phyloP scores from a whole-genome alignment of 2,113 vertebrate genomes.

The Murina feae region DNA sequence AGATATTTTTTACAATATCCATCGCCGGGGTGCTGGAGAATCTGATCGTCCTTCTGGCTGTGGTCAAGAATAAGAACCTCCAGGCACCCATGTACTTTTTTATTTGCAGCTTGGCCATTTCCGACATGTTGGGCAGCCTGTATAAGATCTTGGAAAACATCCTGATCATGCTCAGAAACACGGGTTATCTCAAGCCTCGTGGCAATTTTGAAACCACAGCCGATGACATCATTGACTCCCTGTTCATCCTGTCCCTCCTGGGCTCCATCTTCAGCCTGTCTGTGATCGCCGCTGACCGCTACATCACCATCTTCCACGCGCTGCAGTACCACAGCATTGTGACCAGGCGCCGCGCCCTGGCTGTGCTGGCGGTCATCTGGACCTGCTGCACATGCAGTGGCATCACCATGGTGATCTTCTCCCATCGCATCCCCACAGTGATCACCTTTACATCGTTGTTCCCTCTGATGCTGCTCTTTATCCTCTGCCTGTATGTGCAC shows the following conservation, averaged over 20 bases:
- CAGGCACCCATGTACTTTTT: constrained; percentile 96
- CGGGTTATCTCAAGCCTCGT: constrained; percentile 83
- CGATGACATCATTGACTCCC: constrained; percentile 91
- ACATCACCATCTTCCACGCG: constrained; percentile 95
- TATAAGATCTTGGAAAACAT: constrained; percentile 91
- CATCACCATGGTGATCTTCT: constrained; percentile 87
- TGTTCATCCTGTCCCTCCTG: constrained; percentile 91
- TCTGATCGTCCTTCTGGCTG: constrained; percentile 89
- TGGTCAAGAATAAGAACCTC: constrained; percentile 91
- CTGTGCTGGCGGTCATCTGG: constrained; percentile 87
- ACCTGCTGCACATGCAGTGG: constrained; percentile 83
- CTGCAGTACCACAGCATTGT: constrained; percentile 93
- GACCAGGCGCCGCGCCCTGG: constrained; percentile 83
- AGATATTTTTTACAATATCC: constrained; percentile 90
- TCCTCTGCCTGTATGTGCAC: constrained; percentile 91
- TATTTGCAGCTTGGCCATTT: constrained; percentile 94
- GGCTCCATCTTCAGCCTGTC: constrained; percentile 93
- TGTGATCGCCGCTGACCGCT: constrained; percentile 93
- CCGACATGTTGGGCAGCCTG: constrained; percentile 92
- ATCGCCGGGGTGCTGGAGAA: constrained; percentile 90
- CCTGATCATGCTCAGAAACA: constrained; percentile 86
- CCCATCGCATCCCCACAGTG: constrained; percentile 83
- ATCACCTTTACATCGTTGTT: constrained; percentile 89
- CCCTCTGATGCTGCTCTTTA: constrained; percentile 86
- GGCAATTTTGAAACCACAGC: constrained; percentile 83